Evolutionary conservation across 2,113 vertebrate species (phyloP), one percentile per base, ranked within the genome.

Genomic region (Hymenochirus boettgeri): DNA sequence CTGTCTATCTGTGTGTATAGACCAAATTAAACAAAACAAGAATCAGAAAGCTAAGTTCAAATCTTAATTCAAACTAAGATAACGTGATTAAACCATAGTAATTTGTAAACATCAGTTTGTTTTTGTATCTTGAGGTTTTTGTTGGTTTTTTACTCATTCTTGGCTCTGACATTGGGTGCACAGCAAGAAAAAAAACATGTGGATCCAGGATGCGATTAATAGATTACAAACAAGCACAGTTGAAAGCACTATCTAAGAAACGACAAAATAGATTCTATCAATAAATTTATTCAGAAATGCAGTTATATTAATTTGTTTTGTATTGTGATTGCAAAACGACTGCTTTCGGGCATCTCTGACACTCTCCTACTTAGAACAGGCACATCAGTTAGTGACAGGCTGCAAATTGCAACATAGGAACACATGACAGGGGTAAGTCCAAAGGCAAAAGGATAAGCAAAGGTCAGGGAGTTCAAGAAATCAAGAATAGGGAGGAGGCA

Each of bases 171-270:
- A 27, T 7, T 24, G 0, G 24, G 59, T 26, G 25, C 1, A 42
- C 72, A 2, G 39, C 47, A 0, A 22, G 37, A 46, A 17, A n/a
- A n/a, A 63, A 1, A 7, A 46, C 57, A 4, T 69, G n/a, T 7
- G 3, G 21, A 11, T 51, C 60, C 1, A 61, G 46, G 61, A 62
- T 57, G 53, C 73, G 74, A 63, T 77, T 74, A 71, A 62, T 73
- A 39, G 73, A 57, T 73, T 39, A 65, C 27, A 51, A 3, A 63
- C 72, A 29, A 3, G 46, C 1, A 2, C 61, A 29, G 53, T 21
- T 1, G 69, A 65, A 69, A 65, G 56, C 6, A 63, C 72, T 71
- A 71, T 63, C 18, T 23, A 52, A 70, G 63, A 71, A 71, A 73
- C 0, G 54, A 65, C 70, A 31, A 53, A 31, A 0, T 69, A 71